Evolutionary conservation across 2,113 vertebrate species (phyloP).

Genomic region (Pholis gunnellus): DNA sequence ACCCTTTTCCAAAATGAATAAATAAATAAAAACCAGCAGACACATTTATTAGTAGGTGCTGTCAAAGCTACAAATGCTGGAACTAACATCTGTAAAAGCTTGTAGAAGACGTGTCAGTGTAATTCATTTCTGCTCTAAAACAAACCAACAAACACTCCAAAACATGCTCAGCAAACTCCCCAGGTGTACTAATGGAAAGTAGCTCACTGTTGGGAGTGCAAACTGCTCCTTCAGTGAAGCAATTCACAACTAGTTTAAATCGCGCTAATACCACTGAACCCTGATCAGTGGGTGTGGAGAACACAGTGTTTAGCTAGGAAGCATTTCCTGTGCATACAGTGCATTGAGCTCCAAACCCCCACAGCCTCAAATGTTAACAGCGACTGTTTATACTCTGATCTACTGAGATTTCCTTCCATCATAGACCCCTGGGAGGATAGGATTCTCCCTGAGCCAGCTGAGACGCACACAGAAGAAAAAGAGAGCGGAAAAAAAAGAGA

Average conservation of each 20-base stretch:
- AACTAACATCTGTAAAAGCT: constrained; percentile 10
- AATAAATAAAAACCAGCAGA: background rate
- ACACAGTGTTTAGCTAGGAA: constrained; percentile 20
- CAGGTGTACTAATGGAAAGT: constrained; percentile 12
- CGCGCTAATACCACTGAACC: constrained; percentile 17
- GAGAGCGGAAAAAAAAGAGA: constrained; percentile 8
- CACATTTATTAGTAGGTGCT: constrained; percentile 19
- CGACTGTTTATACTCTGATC: constrained; percentile 55
- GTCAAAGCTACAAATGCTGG: constrained; percentile 14
- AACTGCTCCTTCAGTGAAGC: background rate
- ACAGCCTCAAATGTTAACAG: constrained; percentile 49
- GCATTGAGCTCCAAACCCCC: constrained; percentile 21
- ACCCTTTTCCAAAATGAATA: constrained; percentile 4
- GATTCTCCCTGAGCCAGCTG: constrained; percentile 46
- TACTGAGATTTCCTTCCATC: constrained; percentile 52
- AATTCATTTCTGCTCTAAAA: constrained; percentile 20
- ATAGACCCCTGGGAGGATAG: constrained; percentile 41
- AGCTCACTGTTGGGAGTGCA: constrained; percentile 18
- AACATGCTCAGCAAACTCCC: constrained; percentile 31
- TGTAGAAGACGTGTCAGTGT: background rate
- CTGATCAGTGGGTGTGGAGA: constrained; percentile 4
- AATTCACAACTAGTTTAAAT: constrained; percentile 15
- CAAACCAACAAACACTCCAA: constrained; percentile 30
- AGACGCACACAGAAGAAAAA: constrained; percentile 30
- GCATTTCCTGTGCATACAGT: constrained; percentile 9